Evolutionary conservation across 2,113 vertebrate species (phyloP), one percentile per base, ranked within the genome.

Genomic region (Peromyscus leucopus): DNA sequence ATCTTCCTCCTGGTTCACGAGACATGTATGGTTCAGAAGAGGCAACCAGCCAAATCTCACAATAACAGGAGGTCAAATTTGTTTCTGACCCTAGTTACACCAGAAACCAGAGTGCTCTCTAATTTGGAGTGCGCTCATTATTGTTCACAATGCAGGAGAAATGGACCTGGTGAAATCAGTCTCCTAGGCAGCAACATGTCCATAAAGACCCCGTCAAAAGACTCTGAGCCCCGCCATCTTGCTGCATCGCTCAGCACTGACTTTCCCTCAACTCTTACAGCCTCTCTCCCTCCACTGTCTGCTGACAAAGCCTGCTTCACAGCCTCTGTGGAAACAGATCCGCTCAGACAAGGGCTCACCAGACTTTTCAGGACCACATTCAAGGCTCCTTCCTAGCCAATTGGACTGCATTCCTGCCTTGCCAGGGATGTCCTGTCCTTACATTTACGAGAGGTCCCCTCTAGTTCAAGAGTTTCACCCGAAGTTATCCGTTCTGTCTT

Each of bases 21-120:
- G 39, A 84, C 13, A 4, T 59, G 22, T 59, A 11, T 7, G 13
- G 83, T 93, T 51, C 76, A 85, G 83, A 94, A 96, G 80, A 69
- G 42, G 19, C 26, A 61, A 28, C 13, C 88, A 74, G 63, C 0
- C 36, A 82, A 94, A 94, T 84, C 84, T 80, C 63, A 26, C n/a
- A 86, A 78, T 17, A 78, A 65, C 28, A 57, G 36, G 21, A 82
- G 59, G 31, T 85, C 86, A 94, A 91, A 85, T 63, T 84, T 92
- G 55, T 96, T 59, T 46, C 10, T 69, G 36, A 84, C 59, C 26
- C 65, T 76, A 59, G 21, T 80, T 74, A 93, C 82, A 33, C 42
- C 46, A n/a, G 90, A 86, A 91, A 94, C 59, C 24, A 76, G 42
- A 74, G 22, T 16, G 46, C 31, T 74, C 55, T 94, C n/a, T 59